Evolutionary conservation across 1,140 invertebrate genomes (phyloP).

Genomic region (Artemia franciscana): DNA sequence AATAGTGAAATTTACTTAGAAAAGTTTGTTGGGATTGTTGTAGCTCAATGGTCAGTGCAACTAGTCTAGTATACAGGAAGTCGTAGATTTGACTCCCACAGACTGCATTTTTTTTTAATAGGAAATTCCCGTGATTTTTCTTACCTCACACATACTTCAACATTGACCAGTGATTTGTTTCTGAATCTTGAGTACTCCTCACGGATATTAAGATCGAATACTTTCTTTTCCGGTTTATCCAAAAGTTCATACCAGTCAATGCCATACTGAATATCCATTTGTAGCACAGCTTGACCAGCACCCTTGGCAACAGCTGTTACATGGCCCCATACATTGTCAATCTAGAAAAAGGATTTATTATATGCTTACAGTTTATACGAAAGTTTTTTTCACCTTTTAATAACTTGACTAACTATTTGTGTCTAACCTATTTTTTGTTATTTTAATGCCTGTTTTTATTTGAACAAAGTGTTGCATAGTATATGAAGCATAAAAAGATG

Average conservation of each 20-base stretch:
- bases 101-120: too few relatives aligned
- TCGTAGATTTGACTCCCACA: too few relatives aligned
- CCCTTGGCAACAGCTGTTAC: conserved; percentile 27
- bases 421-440: background rate
- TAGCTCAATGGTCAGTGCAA: too few relatives aligned
- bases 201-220: conserved; percentile 23
- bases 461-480: too few relatives aligned
- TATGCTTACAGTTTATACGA: conserved; percentile 3
- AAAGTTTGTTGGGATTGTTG: too few relatives aligned
- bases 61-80: too few relatives aligned
- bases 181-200: conserved; percentile 24
- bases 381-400: background rate
- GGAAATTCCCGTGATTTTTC: background rate
- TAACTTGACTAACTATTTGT: background rate
- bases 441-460: too few relatives aligned
- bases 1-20: too few relatives aligned
- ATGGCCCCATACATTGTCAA: conserved; percentile 30
- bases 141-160: conserved; percentile 25
- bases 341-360: conserved; percentile 15
- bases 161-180: conserved; percentile 30
- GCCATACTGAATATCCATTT: conserved; percentile 28
- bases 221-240: conserved; percentile 23
- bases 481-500: too few relatives aligned
- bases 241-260: conserved; percentile 28
- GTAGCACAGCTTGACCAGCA: conserved; percentile 28